phyloP scores from a whole-genome alignment of 2,797 vertebrate species.

The Sarcophilus harrisii region DNA sequence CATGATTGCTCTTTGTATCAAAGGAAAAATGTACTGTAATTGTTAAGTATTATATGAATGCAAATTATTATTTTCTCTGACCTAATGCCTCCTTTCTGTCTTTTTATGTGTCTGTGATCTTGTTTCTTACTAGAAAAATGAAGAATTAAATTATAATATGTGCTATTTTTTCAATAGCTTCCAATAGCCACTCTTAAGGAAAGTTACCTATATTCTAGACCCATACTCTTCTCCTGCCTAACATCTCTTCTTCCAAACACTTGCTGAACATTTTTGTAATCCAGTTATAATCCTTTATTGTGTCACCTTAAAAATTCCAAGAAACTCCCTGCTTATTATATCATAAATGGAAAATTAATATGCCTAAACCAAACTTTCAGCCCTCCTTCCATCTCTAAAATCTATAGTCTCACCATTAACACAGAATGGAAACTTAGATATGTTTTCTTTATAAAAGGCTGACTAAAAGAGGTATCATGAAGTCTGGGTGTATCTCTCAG shows the following conservation, averaged over 20 bases:
- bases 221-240: neutral
- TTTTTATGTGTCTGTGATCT: neutral
- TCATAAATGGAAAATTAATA: neutral
- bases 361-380: neutral
- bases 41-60: neutral
- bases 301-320: neutral
- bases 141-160: neutral
- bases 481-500: neutral
- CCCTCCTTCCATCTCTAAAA: neutral
- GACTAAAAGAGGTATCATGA: neutral
- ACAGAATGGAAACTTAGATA: neutral
- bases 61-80: neutral
- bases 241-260: neutral
- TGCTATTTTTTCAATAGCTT: neutral
- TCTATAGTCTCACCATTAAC: neutral
- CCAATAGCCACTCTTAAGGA: neutral
- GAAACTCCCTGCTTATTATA: neutral
- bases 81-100: neutral
- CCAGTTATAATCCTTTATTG: neutral
- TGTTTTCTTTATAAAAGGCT: neutral
- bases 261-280: neutral
- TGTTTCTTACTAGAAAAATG: neutral
- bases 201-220: neutral
- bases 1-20: neutral
- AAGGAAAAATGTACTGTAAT: neutral